These are phyloP conservation scores for Morus bassanus DNA, from an alignment of 2,797 vertebrate genomes.

Conservation along the genomic window DNA sequence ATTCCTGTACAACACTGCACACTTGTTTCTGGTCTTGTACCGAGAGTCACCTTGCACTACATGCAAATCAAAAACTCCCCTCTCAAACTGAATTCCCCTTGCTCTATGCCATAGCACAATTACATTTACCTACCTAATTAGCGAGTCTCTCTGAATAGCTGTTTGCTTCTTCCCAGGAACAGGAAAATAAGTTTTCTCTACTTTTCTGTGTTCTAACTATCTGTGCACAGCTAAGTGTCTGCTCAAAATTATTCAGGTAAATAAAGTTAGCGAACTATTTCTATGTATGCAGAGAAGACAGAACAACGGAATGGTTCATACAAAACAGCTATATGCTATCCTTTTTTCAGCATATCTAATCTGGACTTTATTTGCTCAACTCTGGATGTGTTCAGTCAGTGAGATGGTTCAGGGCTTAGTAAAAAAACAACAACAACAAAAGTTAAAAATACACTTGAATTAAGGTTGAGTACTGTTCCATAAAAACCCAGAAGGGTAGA, in stretches of 20 bases:
- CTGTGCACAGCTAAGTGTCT: neutral
- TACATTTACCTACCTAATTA: neutral
- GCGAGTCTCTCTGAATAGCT: neutral
- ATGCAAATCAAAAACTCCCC: neutral
- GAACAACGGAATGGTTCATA: neutral
- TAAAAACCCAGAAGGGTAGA: neutral
- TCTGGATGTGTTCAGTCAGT: neutral
- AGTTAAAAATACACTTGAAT: neutral
- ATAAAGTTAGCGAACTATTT: neutral
- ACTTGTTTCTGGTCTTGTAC: neutral
- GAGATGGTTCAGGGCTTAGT: neutral
- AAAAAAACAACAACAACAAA: neutral
- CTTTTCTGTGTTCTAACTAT: neutral
- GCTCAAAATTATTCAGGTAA: neutral
- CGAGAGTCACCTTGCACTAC: accelerated
- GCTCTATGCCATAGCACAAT: neutral
- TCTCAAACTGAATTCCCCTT: neutral
- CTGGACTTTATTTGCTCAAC: neutral
- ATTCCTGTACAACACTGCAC: neutral
- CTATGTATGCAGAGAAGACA: neutral
- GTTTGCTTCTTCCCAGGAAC: neutral
- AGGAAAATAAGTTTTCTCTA: neutral
- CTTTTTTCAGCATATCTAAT: neutral
- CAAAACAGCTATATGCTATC: neutral
- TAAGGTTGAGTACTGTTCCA: neutral